Conservation (phyloP, 2,113 vertebrate species). For the Balaeniceps rex region DNA sequence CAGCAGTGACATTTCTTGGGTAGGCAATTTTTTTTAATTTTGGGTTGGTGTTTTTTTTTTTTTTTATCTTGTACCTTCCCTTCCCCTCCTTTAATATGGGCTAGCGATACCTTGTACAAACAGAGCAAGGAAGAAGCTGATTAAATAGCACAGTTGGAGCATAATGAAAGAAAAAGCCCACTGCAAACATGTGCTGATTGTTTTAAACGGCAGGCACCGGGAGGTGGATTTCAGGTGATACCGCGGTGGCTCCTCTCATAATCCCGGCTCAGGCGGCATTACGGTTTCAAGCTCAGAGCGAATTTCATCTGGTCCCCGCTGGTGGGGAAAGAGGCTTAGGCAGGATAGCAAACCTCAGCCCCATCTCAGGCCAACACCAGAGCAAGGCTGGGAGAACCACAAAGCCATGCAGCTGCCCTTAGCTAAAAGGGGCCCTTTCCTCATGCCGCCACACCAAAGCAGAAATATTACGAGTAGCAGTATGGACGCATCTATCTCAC, state of each 20-base stretch:
- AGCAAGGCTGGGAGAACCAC: neutral
- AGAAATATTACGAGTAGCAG: neutral
- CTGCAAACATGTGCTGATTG: constrained; percentile 73
- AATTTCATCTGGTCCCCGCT: constrained; percentile 45
- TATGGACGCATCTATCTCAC: neutral
- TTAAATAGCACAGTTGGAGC: constrained; percentile 78
- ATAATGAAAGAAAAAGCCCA: constrained; percentile 79
- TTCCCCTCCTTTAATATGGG: constrained; percentile 57
- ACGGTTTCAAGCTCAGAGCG: constrained; percentile 37
- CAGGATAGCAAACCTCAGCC: neutral
- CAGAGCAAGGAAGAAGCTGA: constrained; percentile 71
- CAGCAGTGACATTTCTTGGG: constrained; percentile 70
- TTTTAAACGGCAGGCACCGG: constrained; percentile 55
- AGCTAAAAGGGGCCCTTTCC: neutral
- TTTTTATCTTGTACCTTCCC: neutral
- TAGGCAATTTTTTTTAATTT: neutral
- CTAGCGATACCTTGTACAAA: constrained; percentile 71
- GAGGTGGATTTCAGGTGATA: constrained; percentile 71
- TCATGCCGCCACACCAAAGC: neutral
- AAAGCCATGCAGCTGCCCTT: neutral
- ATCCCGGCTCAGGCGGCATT: constrained; percentile 50
- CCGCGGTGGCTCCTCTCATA: constrained; percentile 38
- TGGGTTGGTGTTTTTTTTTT: neutral
- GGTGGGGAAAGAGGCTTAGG: constrained; percentile 20
- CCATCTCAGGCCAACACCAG: neutral